Evolutionary conservation across 2,113 vertebrate genomes (phyloP), one percentile per base, ranked within the genome.

Genomic region (Gallinago paraguaiae): DNA sequence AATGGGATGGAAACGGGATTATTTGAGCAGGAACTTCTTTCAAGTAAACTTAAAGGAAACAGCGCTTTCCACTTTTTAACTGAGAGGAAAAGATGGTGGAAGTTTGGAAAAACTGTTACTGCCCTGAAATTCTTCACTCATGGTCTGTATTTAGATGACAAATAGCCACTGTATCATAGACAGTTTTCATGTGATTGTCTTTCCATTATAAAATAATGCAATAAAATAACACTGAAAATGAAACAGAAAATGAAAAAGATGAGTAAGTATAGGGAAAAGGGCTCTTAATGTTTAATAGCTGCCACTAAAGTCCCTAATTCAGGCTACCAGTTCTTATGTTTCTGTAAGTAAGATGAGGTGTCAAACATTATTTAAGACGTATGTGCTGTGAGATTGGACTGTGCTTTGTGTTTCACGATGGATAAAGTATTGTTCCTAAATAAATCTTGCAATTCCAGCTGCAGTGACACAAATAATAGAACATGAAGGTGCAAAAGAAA

Each of bases 401-500:
- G 51, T 51, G 76, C 84, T 97, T 97, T 96, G 89, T 96, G 78
- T 84, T 92, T 97, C 95, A 67, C 51, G 75, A 97, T 61, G 90
- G 95, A 97, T 96, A 75, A 97, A 95, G 74, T 95, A 67, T 94
- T 95, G 72, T 82, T 79, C 88, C 90, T 96, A 96, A 97, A 97
- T 97, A 98, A 97, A 98, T 98, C 97, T 95, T 95, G 82, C 76
- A 54, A 63, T 96, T 95, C 64, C 76, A 68, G 80, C 88, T 76
- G 77, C 67, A 88, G 79, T 97, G 98, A 96, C 98, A 97, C 98
- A 97, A 98, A 98, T 98, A 98, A 98, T 98, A 97, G 97, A 98
- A 97, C 85, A 96, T 48, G 95, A 97, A 88, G 88, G 82, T 96
- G 91, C 93, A 97, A 98, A 98, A 95, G 97, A 95, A 97, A 98